Base-by-base conservation (phyloP, 1,140 invertebrate species). In the Araneus ventricosus region DNA sequence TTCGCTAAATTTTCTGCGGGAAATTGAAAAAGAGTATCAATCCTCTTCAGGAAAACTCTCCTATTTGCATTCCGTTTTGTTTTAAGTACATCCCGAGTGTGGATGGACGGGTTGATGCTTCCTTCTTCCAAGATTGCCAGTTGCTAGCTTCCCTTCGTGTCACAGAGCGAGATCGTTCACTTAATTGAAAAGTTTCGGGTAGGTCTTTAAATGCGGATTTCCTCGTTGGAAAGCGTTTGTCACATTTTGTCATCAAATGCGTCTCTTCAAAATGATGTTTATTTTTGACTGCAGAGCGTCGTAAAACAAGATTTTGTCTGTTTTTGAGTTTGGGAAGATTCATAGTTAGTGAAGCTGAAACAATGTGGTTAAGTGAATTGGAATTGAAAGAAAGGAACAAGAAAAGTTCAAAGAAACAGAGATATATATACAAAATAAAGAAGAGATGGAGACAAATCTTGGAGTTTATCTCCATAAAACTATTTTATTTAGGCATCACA, bases 11-110 rank as follows among this genome's bases (percentile, higher is more conserved):
- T 67, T 67, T 67, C 84, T 27, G 45, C 6, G 20, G 22, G 52
- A 59, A 45, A 82, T 82, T 82, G 24, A 86, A 59, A 86, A 59
- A 86, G 27, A 59, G 30, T 37, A 75, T 75, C 70, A 75, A 37
- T 75, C 70, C 70, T 37, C 70, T 75, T 6, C 63, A 27, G 63
- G 24, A 67, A 67, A 67, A 27, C 27, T 80, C 39, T 80, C 34
- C 39, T 39, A 39, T 80, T 80, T 39, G 0, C 75, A 41, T 39
- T 41, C 75, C 75, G 30, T 80, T 37, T 41, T 39, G 39, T 80
- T 80, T 37, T n/a, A 39, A 24, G 22, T 34, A 34, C 30, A 34
- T 22, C 30, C 17, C 22, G 75, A 34, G 8, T n/a, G 75, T 39
- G 6, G 75, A 39, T 22, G 22, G 27, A 41, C 30, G 27, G 8